Evolutionary conservation across 2,888 invertebrate genomes (phyloP).

Genomic region (Willowsia nigromaculata): DNA sequence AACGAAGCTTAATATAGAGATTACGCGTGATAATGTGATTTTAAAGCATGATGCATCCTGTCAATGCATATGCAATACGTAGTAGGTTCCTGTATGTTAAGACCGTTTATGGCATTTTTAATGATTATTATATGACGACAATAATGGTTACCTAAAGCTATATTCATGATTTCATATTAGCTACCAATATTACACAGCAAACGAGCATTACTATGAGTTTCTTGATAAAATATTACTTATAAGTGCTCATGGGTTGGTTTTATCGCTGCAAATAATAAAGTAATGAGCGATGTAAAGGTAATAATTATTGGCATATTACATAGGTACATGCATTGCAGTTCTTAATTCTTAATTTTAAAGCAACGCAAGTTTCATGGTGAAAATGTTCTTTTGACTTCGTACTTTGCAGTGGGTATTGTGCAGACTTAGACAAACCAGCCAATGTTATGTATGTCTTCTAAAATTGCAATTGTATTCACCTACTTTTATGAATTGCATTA

Average conservation of each 20-base stretch:
- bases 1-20: too few species aligned
- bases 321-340: too few species aligned
- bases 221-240: not conserved
- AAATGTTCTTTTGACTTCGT: too few species aligned
- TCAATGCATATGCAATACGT: not conserved
- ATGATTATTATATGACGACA: constrained; percentile 23
- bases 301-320: too few species aligned
- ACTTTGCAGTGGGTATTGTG: too few species aligned
- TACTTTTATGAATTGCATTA: constrained; percentile 6
- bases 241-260: not conserved
- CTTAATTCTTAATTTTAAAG: too few species aligned
- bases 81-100: not conserved
- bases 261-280: not conserved
- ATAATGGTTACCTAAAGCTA: constrained; percentile 42
- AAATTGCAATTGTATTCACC: constrained; percentile 37
- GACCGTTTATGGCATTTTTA: constrained; percentile 52
- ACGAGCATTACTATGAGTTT: not conserved
- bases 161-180: constrained; percentile 49
- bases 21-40: too few species aligned
- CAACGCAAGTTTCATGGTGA: too few species aligned
- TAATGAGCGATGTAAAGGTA: not conserved
- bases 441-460: not conserved
- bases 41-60: too few species aligned
- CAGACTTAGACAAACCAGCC: too few species aligned
- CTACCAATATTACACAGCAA: constrained; percentile 58